Conservation (phyloP, 2,888 invertebrate genomes). For the Tipula confusa region DNA sequence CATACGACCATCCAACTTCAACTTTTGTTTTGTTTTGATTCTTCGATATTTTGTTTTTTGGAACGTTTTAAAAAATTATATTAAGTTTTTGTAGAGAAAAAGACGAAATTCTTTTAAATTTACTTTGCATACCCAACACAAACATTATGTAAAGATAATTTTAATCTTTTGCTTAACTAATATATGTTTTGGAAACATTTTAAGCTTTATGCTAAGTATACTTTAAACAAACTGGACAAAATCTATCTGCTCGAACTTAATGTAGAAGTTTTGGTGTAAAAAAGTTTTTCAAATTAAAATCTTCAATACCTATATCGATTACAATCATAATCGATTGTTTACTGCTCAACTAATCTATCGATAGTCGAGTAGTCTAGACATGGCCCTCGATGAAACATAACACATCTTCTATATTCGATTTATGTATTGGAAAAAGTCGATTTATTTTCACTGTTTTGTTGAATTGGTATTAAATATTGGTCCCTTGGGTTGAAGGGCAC, state of each 20-base stretch:
- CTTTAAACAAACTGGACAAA: not conserved
- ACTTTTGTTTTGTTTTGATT: not conserved
- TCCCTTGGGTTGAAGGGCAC: too few relatives aligned
- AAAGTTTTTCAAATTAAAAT: not conserved
- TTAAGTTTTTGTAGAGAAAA: not conserved
- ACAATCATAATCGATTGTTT: not conserved
- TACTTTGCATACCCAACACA: not conserved
- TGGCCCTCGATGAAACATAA: not conserved
- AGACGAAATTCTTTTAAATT: not conserved
- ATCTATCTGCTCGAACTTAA: not conserved
- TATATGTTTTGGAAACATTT: not conserved
- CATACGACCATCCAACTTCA: too few relatives aligned
- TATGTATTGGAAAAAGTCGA: too few relatives aligned
- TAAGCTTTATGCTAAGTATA: not conserved
- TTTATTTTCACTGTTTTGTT: too few relatives aligned
- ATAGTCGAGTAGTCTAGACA: not conserved
- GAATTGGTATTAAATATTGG: too few relatives aligned
- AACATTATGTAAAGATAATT: not conserved
- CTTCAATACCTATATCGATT: not conserved
- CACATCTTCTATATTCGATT: not conserved
- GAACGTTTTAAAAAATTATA: too few relatives aligned
- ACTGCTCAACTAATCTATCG: not conserved
- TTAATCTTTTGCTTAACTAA: not conserved
- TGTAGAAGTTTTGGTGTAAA: not conserved
- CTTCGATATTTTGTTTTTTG: too few relatives aligned